A percentile compares a stretch with the other conserved stretches of the same genome.
These are phyloP conservation scores for Octopus sinensis DNA, from an alignment of 1,140 invertebrate species.

Conservation along the genomic window DNA sequence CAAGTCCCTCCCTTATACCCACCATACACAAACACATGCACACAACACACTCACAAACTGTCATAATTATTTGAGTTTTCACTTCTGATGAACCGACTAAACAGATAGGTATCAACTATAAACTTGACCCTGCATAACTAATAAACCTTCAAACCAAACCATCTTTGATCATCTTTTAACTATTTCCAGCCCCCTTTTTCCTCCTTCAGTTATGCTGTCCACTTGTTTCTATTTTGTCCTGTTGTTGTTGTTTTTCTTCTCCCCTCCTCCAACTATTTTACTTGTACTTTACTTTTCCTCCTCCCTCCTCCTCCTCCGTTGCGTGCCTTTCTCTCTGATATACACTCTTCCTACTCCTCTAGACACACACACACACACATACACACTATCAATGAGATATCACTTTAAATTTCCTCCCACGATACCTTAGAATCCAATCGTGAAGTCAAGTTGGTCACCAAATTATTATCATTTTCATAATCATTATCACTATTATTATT, in stretches of 20 bases:
- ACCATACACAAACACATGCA: not conserved
- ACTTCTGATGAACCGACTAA: not conserved
- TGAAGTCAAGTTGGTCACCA: too few species aligned
- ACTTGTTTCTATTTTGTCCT: not conserved
- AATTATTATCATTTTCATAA: too few species aligned
- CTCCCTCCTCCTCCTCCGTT: not conserved
- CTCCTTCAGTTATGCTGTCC: not conserved
- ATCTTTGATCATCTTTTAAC: not conserved
- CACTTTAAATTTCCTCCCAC: too few species aligned
- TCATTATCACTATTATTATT: too few species aligned
- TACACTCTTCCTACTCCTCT: not conserved
- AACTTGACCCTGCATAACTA: not conserved
- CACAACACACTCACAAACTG: not conserved
- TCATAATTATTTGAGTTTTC: not conserved
- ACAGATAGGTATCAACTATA: not conserved
- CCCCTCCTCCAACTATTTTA: not conserved
- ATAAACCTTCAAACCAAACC: not conserved
- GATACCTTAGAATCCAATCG: too few species aligned
- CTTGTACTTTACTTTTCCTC: not conserved
- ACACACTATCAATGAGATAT: not conserved
- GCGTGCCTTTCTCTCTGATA: not conserved
- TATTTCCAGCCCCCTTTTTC: not conserved
- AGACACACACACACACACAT: not conserved
- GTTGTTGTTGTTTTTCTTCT: not conserved
- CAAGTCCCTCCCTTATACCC: not conserved